phyloP scores from a whole-genome alignment of 2,797 vertebrate genomes.

The Myotis findleyi region DNA sequence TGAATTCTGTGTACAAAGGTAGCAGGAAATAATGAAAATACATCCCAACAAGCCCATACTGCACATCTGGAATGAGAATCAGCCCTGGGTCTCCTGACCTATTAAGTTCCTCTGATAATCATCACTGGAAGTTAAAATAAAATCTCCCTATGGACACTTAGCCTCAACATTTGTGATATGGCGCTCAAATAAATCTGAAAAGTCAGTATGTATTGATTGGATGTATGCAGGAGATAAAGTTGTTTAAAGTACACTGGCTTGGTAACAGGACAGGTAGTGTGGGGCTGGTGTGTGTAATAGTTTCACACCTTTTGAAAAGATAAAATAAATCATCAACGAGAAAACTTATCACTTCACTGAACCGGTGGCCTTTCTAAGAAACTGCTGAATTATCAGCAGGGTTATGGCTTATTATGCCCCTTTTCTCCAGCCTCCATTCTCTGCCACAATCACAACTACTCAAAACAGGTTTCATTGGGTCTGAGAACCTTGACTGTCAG shows the following conservation, averaged over 20 bases:
- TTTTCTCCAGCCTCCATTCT: background rate
- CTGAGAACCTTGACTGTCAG: conserved; percentile 33
- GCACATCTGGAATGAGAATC: conserved; percentile 12
- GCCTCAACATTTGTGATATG: background rate
- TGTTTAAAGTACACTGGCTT: background rate
- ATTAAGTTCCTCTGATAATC: background rate
- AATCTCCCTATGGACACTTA: background rate
- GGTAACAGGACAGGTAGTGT: background rate
- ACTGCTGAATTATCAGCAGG: background rate
- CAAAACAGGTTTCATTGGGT: conserved; percentile 45
- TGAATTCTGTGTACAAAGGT: conserved; percentile 55
- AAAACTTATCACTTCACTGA: background rate
- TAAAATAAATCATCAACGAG: background rate
- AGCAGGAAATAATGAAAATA: conserved; percentile 53
- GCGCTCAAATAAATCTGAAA: background rate
- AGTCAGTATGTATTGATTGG: background rate
- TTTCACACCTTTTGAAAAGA: background rate
- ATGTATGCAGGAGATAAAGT: background rate
- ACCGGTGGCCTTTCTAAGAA: background rate
- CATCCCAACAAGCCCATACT: conserved; percentile 15
- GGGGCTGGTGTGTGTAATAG: background rate
- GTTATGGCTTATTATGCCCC: background rate
- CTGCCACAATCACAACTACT: background rate
- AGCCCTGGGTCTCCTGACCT: background rate
- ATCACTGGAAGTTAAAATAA: conserved; percentile 29